Evolutionary conservation across 2,888 invertebrate genomes (phyloP).

Genomic region (Sarcophaga variegata): DNA sequence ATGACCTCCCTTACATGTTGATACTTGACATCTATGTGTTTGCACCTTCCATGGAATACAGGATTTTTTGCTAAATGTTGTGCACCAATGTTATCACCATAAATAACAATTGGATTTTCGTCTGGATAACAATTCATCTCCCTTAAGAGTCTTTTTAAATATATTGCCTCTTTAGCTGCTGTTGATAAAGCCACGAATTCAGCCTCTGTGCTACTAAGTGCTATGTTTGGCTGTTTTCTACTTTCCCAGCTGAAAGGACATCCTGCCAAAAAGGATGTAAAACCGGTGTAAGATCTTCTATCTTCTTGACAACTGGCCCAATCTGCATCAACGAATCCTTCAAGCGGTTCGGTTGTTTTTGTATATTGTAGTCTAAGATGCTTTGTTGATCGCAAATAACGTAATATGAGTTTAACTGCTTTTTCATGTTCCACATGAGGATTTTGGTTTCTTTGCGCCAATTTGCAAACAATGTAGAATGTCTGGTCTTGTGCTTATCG

Average conservation of each 20-base stretch:
- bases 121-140: not conserved
- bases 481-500: slow-evolving; percentile 30
- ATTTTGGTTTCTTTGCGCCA: no score
- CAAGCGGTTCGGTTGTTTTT: not conserved
- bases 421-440: not conserved
- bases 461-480: not conserved
- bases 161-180: not conserved
- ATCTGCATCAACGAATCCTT: slow-evolving; percentile 1
- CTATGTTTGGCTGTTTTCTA: not conserved
- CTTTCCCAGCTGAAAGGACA: no score
- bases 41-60: no score
- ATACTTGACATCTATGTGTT: no score
- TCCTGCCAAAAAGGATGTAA: no score
- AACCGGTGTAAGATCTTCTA: not conserved
- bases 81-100: no score
- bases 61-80: no score
- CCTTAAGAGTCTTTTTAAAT: no score
- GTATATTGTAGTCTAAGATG: no score
- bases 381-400: not conserved
- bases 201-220: slow-evolving; percentile 3
- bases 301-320: not conserved
- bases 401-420: slow-evolving; percentile 7
- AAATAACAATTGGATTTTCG: no score
- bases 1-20: no score
- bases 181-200: no score